Evolutionary conservation across 2,888 invertebrate species (phyloP).

Genomic region (Polyommatus icarus): DNA sequence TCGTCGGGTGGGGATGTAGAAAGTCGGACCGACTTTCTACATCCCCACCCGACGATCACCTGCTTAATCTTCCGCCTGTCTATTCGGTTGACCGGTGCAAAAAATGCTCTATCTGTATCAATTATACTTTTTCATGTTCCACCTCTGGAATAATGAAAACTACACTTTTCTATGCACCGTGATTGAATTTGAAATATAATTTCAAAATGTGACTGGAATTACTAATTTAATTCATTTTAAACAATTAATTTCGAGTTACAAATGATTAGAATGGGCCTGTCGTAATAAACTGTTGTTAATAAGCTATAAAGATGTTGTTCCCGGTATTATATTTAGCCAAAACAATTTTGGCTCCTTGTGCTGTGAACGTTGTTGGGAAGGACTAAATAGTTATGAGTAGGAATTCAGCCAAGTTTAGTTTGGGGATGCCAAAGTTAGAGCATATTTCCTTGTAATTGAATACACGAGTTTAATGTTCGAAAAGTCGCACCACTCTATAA

Average conservation of each 20-base stretch:
- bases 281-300: background rate
- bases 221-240: background rate
- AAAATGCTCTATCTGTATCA: no score
- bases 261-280: background rate
- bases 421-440: conserved; percentile 26
- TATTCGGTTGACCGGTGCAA: no score
- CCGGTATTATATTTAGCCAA: conserved; percentile 5
- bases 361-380: conserved; percentile 23
- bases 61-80: no score
- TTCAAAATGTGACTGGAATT: background rate
- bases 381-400: conserved; percentile 29
- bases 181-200: background rate
- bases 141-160: no score
- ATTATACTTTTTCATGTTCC: no score
- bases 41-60: no score
- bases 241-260: background rate
- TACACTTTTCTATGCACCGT: background rate
- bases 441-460: conserved; percentile 28
- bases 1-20: no score
- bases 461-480: conserved; percentile 13
- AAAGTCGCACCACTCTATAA: conserved; percentile 16
- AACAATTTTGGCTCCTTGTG: conserved; percentile 28
- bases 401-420: conserved; percentile 32
- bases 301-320: conserved; percentile 7
- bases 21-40: no score